A percentile compares a stretch with the other conserved stretches of the same genome.
Evolutionary conservation across 2,888 invertebrate species (phyloP).

Genomic region (Mechanitis mazaeus): DNA sequence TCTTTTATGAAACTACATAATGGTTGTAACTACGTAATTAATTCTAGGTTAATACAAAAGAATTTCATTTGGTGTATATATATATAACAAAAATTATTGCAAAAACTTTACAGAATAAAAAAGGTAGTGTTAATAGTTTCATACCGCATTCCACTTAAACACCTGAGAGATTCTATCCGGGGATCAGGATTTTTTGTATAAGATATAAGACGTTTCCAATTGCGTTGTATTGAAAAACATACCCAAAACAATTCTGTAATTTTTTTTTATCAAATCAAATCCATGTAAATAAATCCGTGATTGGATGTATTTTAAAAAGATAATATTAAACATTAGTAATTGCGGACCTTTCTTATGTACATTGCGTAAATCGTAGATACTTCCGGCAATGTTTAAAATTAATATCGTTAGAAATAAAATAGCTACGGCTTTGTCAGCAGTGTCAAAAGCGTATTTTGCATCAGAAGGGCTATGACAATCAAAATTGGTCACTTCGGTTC

Average conservation of each 20-base stretch:
- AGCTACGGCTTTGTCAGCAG: slow-evolving; percentile 44
- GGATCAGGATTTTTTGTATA: slow-evolving; percentile 12
- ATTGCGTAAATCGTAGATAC: slow-evolving; percentile 35
- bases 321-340: no score
- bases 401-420: slow-evolving; percentile 42
- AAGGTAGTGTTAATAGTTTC: not conserved
- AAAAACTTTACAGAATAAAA: no score
- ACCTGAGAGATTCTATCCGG: slow-evolving; percentile 27
- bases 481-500: slow-evolving; percentile 35
- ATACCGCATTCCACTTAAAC: slow-evolving; percentile 38
- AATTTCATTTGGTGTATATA: no score
- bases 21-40: no score
- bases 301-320: slow-evolving; percentile 16
- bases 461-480: slow-evolving; percentile 25
- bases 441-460: slow-evolving; percentile 38
- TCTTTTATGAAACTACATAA: no score
- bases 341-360: not conserved
- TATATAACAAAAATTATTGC: no score
- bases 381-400: slow-evolving; percentile 48
- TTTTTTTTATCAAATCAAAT: no score
- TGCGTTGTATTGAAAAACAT: slow-evolving; percentile 41
- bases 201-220: slow-evolving; percentile 34
- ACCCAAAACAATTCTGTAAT: slow-evolving; percentile 29
- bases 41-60: no score
- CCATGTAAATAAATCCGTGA: no score